Evolutionary conservation across 2,888 invertebrate species (phyloP).

Genomic region (Eilema depressum): DNA sequence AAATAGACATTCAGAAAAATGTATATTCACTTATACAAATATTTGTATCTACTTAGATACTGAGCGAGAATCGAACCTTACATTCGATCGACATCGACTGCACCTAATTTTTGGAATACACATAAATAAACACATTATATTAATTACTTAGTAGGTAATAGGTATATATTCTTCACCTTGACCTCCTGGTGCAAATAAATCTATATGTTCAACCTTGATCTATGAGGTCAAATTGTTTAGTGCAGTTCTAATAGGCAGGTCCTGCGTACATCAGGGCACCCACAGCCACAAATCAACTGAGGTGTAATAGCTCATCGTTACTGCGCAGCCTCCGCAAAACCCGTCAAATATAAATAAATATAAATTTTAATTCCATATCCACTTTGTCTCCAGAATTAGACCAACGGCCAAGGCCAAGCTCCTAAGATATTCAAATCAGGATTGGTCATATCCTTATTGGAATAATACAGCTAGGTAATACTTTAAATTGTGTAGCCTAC

Average conservation of each 20-base stretch:
- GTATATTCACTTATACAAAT: too few relatives aligned
- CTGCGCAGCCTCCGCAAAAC: constrained; percentile 62
- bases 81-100: not conserved
- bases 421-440: constrained; percentile 48
- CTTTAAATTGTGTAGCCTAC: constrained; percentile 36
- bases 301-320: constrained; percentile 74
- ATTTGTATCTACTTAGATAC: too few relatives aligned
- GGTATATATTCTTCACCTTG: not conserved
- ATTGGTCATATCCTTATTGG: constrained; percentile 63
- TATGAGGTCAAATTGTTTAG: constrained; percentile 73
- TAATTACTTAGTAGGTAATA: too few relatives aligned
- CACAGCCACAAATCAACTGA: constrained; percentile 65
- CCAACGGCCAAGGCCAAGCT: constrained; percentile 54
- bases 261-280: constrained; percentile 60
- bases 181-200: constrained; percentile 27
- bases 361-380: constrained; percentile 52
- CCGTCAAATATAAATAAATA: constrained; percentile 58
- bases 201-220: constrained; percentile 59
- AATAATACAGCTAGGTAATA: constrained; percentile 44
- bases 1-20: too few relatives aligned
- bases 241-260: constrained; percentile 52
- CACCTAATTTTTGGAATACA: too few relatives aligned
- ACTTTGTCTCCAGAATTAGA: constrained; percentile 59
- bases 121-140: too few relatives aligned
- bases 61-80: not conserved